Conservation (phyloP, 2,888 invertebrate species). For the Pycnomerus fuliginosus region DNA sequence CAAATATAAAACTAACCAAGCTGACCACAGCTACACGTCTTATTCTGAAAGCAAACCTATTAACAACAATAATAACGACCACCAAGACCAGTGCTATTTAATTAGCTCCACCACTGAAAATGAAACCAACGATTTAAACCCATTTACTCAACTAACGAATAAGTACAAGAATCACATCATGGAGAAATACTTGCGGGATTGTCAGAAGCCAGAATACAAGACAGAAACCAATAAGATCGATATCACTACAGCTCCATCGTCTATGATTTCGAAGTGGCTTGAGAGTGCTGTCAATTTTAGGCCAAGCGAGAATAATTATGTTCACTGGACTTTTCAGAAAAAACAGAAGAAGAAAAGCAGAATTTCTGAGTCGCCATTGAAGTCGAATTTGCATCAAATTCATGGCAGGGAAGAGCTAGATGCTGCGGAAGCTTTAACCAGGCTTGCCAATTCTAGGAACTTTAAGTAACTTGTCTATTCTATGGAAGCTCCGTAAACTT, state of each 20-base stretch:
- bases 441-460: conserved; percentile 56
- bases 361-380: conserved; percentile 5
- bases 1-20: conserved; percentile 24
- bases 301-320: conserved; percentile 70
- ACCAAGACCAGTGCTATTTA: conserved; percentile 48
- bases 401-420: conserved; percentile 73
- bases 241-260: conserved; percentile 53
- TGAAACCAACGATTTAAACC: conserved; percentile 41
- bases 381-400: conserved; percentile 23
- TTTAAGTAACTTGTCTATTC: too few species aligned
- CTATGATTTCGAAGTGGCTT: conserved; percentile 73
- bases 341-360: conserved; percentile 44
- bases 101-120: conserved; percentile 52
- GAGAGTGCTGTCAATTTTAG: conserved; percentile 74
- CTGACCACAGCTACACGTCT: conserved; percentile 46
- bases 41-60: conserved; percentile 18
- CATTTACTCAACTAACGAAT: conserved; percentile 47
- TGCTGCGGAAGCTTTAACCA: conserved; percentile 73
- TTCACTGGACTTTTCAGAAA: conserved; percentile 59
- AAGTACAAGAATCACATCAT: conserved; percentile 62
- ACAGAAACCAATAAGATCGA: conserved; percentile 23
- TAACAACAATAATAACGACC: conserved; percentile 34
- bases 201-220: conserved; percentile 41
- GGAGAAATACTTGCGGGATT: conserved; percentile 60
- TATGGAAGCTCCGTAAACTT: too few species aligned